phyloP scores from a whole-genome alignment of 2,888 invertebrate species.

The Limnephilus marmoratus region DNA sequence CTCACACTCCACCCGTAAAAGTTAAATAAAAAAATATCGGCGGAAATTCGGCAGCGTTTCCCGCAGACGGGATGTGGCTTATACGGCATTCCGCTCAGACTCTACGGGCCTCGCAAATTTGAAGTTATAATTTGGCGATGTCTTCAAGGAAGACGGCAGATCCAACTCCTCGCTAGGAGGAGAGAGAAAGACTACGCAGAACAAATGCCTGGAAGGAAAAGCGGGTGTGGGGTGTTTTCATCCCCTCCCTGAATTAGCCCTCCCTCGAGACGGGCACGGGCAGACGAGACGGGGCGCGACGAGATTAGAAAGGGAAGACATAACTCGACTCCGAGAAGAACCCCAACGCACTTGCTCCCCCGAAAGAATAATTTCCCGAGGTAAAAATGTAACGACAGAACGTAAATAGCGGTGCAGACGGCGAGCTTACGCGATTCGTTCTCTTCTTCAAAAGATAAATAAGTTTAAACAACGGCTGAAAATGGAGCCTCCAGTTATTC shows the following conservation, averaged over 20 bases:
- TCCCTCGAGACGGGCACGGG: conserved; percentile 49
- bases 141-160: conserved; percentile 40
- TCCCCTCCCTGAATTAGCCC: conserved; percentile 63
- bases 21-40: conserved; percentile 49
- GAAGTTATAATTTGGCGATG: conserved; percentile 61
- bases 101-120: conserved; percentile 59
- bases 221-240: conserved; percentile 49
- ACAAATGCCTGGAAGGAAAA: conserved; percentile 53
- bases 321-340: conserved; percentile 43
- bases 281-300: conserved; percentile 41
- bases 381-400: conserved; percentile 59
- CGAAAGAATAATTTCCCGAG: conserved; percentile 54
- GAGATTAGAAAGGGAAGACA: conserved; percentile 63
- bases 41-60: conserved; percentile 57
- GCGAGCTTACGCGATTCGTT: conserved; percentile 46
- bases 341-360: conserved; percentile 42
- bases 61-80: conserved; percentile 51
- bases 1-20: conserved; percentile 44
- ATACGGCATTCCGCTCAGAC: conserved; percentile 59
- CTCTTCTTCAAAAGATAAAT: conserved; percentile 61
- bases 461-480: conserved; percentile 63
- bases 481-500: conserved; percentile 64
- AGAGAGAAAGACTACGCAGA: conserved; percentile 42
- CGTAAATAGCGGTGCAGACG: conserved; percentile 58
- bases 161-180: neutral